These are phyloP conservation scores for Lanistes nyassanus DNA, from an alignment of 1,140 invertebrate species.

Conservation along the genomic window DNA sequence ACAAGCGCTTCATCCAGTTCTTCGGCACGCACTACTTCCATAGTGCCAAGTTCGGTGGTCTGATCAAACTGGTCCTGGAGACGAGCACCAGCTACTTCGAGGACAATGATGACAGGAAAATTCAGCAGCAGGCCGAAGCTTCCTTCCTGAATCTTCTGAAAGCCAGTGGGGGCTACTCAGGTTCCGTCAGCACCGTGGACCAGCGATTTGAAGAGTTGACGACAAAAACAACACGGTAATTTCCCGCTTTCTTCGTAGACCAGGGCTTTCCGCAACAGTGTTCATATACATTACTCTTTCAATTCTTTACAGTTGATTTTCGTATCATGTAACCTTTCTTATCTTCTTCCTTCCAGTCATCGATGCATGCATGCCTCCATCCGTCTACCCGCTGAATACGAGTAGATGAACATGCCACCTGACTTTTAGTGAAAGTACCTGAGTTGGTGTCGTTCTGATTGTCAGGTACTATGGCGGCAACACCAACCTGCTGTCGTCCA, in stretches of 20 bases:
- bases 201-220: constrained; percentile 13
- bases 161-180: constrained; percentile 11
- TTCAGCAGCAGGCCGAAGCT: constrained; percentile 26
- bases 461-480: constrained; percentile 15
- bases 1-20: constrained; percentile 26
- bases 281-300: no score
- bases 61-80: constrained; percentile 12
- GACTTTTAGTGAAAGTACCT: no score
- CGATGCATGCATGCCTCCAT: no score
- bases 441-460: neutral
- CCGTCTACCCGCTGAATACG: no score
- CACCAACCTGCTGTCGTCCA: constrained; percentile 19
- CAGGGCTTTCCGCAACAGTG: no score
- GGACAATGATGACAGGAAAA: constrained; percentile 1
- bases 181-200: constrained; percentile 16
- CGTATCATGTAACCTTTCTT: no score
- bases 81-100: constrained; percentile 26
- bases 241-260: no score
- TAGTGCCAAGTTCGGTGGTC: constrained; percentile 28
- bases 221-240: constrained; percentile 11
- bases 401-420: no score
- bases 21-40: constrained; percentile 37
- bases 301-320: no score
- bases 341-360: no score
- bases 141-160: constrained; percentile 31